These are phyloP conservation scores for Nymphicus hollandicus DNA, from an alignment of 2,113 vertebrate genomes.

Conservation along the genomic window DNA sequence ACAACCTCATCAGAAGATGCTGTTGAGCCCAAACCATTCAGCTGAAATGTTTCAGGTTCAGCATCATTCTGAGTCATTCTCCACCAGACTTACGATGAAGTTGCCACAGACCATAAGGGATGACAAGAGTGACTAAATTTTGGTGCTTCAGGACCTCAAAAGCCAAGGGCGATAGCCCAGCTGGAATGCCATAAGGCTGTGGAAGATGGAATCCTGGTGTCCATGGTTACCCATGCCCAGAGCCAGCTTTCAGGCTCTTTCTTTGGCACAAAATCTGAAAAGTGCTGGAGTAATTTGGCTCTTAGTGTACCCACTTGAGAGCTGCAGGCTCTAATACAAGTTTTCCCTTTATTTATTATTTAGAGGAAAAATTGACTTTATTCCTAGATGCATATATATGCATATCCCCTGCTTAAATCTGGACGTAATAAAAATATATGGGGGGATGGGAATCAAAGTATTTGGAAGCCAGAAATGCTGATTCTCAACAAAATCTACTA, in stretches of 20 bases:
- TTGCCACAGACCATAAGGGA: background rate
- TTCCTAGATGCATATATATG: background rate
- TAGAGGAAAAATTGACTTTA: background rate
- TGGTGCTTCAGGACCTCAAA: background rate
- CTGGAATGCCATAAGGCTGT: background rate
- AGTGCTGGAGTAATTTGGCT: background rate
- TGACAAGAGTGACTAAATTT: background rate
- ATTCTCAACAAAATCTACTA: background rate
- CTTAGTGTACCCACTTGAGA: background rate
- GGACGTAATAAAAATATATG: background rate
- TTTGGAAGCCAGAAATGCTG: background rate
- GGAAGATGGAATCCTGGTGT: background rate
- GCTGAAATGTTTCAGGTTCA: background rate
- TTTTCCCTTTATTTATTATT: background rate
- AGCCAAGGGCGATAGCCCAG: background rate
- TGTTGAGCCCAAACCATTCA: background rate
- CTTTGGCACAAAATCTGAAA: background rate
- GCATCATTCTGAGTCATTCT: background rate
- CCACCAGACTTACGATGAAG: background rate
- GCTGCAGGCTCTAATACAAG: background rate
- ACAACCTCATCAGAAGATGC: background rate
- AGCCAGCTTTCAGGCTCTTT: background rate
- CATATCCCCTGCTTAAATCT: background rate
- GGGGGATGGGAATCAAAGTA: too few relatives aligned
- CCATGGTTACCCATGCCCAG: accelerated